These are phyloP conservation scores for Melanargia galathea DNA, from an alignment of 2,888 invertebrate species.

Conservation along the genomic window DNA sequence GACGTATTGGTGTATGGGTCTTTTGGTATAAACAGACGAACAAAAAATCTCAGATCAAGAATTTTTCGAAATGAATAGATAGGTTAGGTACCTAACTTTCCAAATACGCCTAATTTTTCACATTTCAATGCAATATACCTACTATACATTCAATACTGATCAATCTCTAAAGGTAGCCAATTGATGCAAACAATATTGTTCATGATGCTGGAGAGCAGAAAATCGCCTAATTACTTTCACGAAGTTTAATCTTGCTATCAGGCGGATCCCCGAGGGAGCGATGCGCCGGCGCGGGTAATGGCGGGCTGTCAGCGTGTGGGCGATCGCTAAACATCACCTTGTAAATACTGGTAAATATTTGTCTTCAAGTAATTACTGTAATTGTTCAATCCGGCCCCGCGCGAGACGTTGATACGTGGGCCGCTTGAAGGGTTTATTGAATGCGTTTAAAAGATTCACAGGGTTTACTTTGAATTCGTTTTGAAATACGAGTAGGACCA, in stretches of 20 bases:
- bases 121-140: too few relatives aligned
- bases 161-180: not conserved
- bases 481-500: not conserved
- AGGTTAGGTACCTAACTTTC: too few relatives aligned
- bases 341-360: conserved; percentile 75
- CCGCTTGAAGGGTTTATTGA: conserved; percentile 39
- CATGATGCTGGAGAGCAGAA: conserved; percentile 34
- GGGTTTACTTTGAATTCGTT: conserved; percentile 13
- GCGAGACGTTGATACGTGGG: conserved; percentile 41
- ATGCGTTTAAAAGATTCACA: conserved; percentile 28
- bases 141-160: too few relatives aligned
- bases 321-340: conserved; percentile 69
- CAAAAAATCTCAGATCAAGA: too few relatives aligned
- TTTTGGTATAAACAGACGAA: too few relatives aligned
- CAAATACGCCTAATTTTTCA: too few relatives aligned
- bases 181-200: conserved; percentile 28
- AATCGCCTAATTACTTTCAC: conserved; percentile 43
- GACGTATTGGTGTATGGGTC: too few relatives aligned
- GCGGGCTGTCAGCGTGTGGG: conserved; percentile 71
- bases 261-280: conserved; percentile 59
- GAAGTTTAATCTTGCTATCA: conserved; percentile 43
- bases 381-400: conserved; percentile 46
- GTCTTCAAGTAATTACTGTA: conserved; percentile 74
- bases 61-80: too few relatives aligned
- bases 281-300: conserved; percentile 58